Conservation (phyloP, 1,140 invertebrate species). For the Papilio polytes region DNA sequence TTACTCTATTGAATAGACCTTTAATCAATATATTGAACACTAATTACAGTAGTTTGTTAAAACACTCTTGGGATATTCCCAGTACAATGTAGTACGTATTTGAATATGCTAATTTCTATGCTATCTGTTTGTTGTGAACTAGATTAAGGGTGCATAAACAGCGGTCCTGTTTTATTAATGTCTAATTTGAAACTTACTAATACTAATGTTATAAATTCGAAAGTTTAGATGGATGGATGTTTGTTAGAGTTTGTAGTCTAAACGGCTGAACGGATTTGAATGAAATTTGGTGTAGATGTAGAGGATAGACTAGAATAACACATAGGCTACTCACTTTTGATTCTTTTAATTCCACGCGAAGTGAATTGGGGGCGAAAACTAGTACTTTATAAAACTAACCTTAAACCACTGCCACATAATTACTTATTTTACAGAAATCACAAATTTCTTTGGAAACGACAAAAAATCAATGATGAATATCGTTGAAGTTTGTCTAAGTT, state of each 20-base stretch:
- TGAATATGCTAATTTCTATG: constrained; percentile 30
- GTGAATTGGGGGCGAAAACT: too few relatives aligned
- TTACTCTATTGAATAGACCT: neutral
- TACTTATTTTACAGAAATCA: too few relatives aligned
- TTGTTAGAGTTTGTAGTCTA: too few relatives aligned
- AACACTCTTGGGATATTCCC: constrained; percentile 17
- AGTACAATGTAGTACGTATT: neutral
- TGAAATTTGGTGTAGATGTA: too few relatives aligned
- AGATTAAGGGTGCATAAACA: neutral
- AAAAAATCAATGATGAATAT: neutral
- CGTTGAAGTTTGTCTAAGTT: neutral
- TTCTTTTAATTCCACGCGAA: too few relatives aligned
- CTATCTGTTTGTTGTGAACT: neutral
- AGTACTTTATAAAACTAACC: too few relatives aligned
- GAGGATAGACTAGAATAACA: neutral
- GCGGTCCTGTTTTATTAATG: neutral
- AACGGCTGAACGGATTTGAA: too few relatives aligned
- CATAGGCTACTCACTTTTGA: too few relatives aligned
- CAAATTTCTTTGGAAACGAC: neutral
- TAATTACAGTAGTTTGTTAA: constrained; percentile 32
- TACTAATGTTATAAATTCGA: too few relatives aligned
- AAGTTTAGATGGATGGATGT: too few relatives aligned
- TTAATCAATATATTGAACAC: neutral
- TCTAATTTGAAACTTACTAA: too few relatives aligned
- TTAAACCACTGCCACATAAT: too few relatives aligned